Conservation (phyloP, 2,113 vertebrate genomes). For the Macaca mulatta region DNA sequence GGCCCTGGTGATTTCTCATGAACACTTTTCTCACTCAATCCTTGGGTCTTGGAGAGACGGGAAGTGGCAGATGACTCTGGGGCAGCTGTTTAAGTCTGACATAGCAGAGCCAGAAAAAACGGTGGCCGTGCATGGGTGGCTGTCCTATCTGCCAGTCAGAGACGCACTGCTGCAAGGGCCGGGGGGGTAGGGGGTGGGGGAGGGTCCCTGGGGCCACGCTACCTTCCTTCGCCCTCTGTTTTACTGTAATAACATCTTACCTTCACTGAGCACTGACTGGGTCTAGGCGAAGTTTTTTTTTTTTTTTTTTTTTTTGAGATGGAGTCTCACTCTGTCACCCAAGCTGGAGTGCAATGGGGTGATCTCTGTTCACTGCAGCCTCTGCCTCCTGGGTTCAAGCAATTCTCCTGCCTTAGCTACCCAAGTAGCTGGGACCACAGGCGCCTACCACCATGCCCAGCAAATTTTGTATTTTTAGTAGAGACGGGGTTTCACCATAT, state of each 20-base stretch:
- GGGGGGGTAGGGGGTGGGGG: fast-evolving
- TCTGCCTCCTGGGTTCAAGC: no score
- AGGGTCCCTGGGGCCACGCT: neutral
- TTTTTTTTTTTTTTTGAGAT: no score
- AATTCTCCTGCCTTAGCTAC: no score
- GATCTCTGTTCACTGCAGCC: no score
- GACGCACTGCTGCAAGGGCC: fast-evolving
- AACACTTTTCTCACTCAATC: neutral
- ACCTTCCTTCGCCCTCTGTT: neutral
- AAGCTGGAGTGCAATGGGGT: no score
- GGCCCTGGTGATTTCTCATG: neutral
- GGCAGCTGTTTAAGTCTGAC: neutral
- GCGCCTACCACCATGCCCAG: no score
- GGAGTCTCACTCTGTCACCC: no score
- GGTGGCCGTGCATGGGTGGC: neutral
- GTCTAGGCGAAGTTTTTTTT: neutral
- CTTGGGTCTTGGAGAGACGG: neutral
- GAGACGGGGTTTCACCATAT: no score
- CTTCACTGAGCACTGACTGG: neutral
- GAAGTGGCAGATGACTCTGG: neutral
- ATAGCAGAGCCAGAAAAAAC: neutral
- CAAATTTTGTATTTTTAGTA: no score
- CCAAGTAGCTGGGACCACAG: no score
- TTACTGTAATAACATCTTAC: neutral
- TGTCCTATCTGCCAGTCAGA: neutral